A percentile compares a stretch with the other conserved stretches of the same genome.
Conservation (phyloP, 2,888 invertebrate genomes). For the Busseola fusca region DNA sequence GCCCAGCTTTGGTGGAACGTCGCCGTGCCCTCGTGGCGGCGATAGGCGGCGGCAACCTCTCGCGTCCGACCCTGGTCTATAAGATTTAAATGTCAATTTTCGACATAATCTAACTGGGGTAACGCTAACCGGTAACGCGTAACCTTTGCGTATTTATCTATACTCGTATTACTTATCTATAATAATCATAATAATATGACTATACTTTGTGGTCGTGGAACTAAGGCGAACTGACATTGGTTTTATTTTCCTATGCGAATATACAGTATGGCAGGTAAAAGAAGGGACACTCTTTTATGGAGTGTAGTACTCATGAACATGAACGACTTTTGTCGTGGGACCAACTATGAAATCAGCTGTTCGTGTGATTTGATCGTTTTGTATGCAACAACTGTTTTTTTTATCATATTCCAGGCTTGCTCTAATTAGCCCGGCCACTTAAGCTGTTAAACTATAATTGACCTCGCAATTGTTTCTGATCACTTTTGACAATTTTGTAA, state of each 20-base stretch:
- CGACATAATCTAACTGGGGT: too few relatives aligned
- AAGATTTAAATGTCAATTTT: too few relatives aligned
- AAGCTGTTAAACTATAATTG: too few relatives aligned
- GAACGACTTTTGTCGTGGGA: neutral
- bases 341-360: neutral
- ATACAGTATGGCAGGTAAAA: neutral
- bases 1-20: too few relatives aligned
- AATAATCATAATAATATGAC: neutral
- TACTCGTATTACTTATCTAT: constrained; percentile 3
- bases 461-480: neutral
- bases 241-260: neutral
- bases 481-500: neutral
- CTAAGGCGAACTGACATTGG: neutral
- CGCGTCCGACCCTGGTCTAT: too few relatives aligned
- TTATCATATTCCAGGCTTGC: neutral
- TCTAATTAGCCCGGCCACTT: neutral
- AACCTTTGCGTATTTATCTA: neutral
- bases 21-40: too few relatives aligned
- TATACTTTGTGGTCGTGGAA: neutral
- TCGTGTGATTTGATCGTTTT: too few relatives aligned
- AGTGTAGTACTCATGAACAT: neutral
- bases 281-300: neutral
- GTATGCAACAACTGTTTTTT: neutral
- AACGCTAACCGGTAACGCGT: too few relatives aligned
- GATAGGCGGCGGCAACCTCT: too few relatives aligned